Conservation (phyloP, 2,888 invertebrate species). For the Argyresthia goedartella region DNA sequence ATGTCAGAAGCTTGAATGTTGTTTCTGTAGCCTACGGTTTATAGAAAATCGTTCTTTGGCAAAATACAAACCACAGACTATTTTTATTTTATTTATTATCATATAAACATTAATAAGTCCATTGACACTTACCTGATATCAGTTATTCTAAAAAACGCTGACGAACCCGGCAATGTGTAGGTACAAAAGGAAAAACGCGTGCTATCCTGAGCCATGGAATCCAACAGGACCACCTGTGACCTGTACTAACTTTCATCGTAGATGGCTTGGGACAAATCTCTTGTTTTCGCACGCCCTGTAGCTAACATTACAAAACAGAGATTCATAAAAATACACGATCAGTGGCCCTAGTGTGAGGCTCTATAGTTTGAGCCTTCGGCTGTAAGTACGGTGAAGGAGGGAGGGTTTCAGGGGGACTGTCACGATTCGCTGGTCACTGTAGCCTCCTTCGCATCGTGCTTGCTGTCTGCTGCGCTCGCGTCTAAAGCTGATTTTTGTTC, state of each 20-base stretch:
- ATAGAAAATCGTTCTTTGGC: not conserved
- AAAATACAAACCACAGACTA: conserved; percentile 13
- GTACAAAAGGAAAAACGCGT: too few species aligned
- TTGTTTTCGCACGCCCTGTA: too few species aligned
- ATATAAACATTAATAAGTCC: conserved; percentile 54
- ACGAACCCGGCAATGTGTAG: not conserved
- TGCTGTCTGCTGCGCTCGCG: conserved; percentile 24
- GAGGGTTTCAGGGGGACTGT: conserved; percentile 34
- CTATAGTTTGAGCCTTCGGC: not conserved
- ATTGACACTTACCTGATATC: conserved; percentile 47
- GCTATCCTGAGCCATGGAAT: too few species aligned
- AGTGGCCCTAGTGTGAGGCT: not conserved
- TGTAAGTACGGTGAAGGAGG: conserved; percentile 2
- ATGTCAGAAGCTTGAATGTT: too few species aligned
- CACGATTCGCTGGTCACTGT: conserved; percentile 39
- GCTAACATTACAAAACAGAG: too few species aligned
- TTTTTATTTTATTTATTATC: not conserved
- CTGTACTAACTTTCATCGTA: too few species aligned
- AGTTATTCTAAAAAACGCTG: conserved; percentile 33
- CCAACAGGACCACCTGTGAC: too few species aligned
- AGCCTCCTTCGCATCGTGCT: conserved; percentile 15
- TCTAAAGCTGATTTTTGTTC: conserved; percentile 50
- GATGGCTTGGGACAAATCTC: too few species aligned
- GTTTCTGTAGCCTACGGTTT: too few species aligned
- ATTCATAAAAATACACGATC: not conserved